Base-by-base conservation (phyloP, 2,113 vertebrate genomes). In the Sialia sialis region DNA sequence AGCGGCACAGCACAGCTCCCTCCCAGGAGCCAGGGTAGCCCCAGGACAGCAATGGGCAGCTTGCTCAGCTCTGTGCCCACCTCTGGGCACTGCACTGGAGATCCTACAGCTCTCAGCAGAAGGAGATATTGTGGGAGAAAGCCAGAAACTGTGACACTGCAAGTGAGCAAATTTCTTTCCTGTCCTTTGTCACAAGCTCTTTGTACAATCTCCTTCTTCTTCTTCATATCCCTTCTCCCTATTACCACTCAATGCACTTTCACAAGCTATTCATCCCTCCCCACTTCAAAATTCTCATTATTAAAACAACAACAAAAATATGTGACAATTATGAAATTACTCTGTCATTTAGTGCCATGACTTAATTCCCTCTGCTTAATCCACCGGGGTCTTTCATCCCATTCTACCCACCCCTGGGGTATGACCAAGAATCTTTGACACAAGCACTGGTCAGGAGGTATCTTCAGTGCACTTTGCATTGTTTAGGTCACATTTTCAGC, bases 11-110 rank as follows among this genome's bases (percentile, higher is more conserved):
- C 11, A 5, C 30, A 10, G 26, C n/a, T 74, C 13, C 5, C n/a
- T 34, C 30, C 34, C 55, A 21, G 0, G 20, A 18, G 27, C 10
- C 75, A 36, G 44, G 0, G 0, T 0, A 54, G 48, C n/a, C 29
- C 21, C 58, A 67, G 20, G 39, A 34, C 41, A 46, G 36, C 3
- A 3, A 4, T 0, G 15, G 55, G 19, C 69, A 60, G 4, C 67
- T 76, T 16, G n/a, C 63, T 36, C 5, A 2, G 55, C 51, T 51
- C 38, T 10, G 27, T 16, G 14, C 43, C 34, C 29, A 43, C 13
- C 12, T 17, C 46, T 34, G 59, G 51, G 41, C 26, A 32, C 60
- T 38, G 60, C 32, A 56, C 17, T 66, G 27, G 16, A 60, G 30
- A 66, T 16, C 11, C 41, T 23, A 30, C 39, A 68, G 85, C 32